Conservation (phyloP, 2,888 invertebrate genomes). For the Tipula confusa region DNA sequence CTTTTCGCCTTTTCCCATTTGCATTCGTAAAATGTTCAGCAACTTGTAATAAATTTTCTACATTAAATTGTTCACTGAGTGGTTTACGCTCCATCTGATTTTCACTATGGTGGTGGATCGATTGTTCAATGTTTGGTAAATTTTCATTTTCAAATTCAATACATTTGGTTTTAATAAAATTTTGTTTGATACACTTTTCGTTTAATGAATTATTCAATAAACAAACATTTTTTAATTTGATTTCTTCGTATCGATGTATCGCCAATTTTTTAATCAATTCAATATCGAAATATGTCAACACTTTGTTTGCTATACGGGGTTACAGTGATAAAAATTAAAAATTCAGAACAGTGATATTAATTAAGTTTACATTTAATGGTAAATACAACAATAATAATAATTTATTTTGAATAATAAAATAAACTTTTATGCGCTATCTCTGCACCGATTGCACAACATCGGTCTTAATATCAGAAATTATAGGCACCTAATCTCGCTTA, state of each 20-base stretch:
- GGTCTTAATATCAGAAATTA: too few relatives aligned
- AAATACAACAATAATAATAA: too few relatives aligned
- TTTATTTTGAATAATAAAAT: too few relatives aligned
- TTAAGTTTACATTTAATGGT: too few relatives aligned
- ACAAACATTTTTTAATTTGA: background rate
- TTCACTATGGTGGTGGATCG: background rate
- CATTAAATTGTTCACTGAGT: background rate
- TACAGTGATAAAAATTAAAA: background rate
- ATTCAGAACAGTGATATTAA: background rate
- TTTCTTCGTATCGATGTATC: background rate
- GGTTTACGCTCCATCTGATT: background rate
- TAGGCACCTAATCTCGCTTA: too few relatives aligned
- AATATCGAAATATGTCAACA: background rate
- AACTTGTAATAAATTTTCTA: background rate
- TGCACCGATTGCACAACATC: too few relatives aligned
- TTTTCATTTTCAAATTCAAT: background rate
- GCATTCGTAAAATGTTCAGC: background rate
- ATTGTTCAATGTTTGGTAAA: background rate
- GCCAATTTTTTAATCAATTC: background rate
- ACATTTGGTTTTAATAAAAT: background rate
- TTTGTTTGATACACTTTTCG: background rate
- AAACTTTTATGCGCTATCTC: too few relatives aligned
- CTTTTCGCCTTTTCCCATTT: background rate
- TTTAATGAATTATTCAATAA: background rate
- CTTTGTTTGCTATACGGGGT: background rate